Conservation (phyloP, 2,113 vertebrate genomes). For the Atrichornis clamosus region DNA sequence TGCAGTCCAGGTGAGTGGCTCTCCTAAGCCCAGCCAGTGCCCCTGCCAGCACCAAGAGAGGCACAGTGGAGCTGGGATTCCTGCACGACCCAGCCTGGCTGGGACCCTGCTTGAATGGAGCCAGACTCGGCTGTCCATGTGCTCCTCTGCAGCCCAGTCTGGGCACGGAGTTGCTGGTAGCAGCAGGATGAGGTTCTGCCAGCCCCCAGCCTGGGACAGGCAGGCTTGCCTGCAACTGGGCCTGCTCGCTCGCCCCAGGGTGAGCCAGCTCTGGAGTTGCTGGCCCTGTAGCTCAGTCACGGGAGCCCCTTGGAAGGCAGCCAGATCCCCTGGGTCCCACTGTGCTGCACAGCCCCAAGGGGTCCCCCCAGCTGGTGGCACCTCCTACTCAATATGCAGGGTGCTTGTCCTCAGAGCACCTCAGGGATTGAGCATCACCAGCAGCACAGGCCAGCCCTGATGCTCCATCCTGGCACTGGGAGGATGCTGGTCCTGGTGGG, state of each 20-base stretch:
- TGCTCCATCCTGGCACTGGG: neutral
- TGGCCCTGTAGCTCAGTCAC: neutral
- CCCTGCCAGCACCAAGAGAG: neutral
- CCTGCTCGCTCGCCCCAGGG: neutral
- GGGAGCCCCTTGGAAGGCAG: neutral
- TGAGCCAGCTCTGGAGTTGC: neutral
- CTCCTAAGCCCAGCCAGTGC: neutral
- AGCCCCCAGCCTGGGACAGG: neutral
- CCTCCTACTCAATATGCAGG: neutral
- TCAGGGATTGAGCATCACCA: rapidly evolving
- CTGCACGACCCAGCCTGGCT: neutral
- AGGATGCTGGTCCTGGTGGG: neutral
- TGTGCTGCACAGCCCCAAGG: rapidly evolving
- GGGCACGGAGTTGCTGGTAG: neutral
- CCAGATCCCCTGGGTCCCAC: neutral
- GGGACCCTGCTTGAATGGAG: neutral
- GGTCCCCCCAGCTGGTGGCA: neutral
- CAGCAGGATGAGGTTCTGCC: neutral
- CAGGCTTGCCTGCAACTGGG: neutral
- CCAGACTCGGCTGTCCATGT: rapidly evolving
- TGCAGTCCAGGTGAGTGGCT: rapidly evolving
- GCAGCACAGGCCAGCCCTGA: neutral
- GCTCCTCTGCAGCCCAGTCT: neutral
- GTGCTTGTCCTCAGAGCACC: neutral
- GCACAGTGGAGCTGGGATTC: neutral